Percentiles rank a stretch among this genome's conserved stretches.
Evolutionary conservation across 1,140 invertebrate species (phyloP).

Genomic region (Odontomachus brunneus): DNA sequence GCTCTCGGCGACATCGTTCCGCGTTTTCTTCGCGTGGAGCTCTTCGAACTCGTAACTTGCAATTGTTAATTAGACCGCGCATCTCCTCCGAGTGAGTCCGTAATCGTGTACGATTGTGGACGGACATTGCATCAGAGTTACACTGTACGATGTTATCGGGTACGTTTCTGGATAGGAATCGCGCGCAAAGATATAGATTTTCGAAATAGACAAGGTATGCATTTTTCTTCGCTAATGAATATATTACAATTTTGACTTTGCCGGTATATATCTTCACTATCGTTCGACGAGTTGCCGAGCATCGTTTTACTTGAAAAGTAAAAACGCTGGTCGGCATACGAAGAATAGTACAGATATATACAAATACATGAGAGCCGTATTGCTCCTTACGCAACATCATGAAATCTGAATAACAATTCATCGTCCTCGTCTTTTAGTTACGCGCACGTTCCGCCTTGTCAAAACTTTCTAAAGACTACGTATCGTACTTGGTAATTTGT

Average conservation of each 20-base stretch:
- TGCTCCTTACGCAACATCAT: neutral
- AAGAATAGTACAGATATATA: conserved; percentile 35
- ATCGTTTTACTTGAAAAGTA: conserved; percentile 6
- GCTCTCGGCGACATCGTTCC: conserved; percentile 1
- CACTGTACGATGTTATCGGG: neutral
- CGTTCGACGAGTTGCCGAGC: conserved; percentile 10
- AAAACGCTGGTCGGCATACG: conserved; percentile 3
- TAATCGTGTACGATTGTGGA: neutral
- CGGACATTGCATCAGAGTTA: conserved; percentile 13
- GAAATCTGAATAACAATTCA: neutral
- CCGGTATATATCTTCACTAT: too few relatives aligned
- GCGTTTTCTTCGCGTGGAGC: neutral
- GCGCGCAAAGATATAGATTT: conserved; percentile 17
- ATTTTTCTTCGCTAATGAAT: conserved; percentile 58
- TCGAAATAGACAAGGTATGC: neutral
- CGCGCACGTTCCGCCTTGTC: neutral
- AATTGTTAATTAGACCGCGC: neutral
- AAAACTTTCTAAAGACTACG: neutral
- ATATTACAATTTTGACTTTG: conserved; percentile 75
- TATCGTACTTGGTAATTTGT: conserved; percentile 11
- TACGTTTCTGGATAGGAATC: conserved; percentile 26
- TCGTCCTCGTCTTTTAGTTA: conserved; percentile 8
- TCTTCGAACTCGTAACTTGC: neutral
- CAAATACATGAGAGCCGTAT: conserved; percentile 29
- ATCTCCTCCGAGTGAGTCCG: conserved; percentile 4